Evolutionary conservation across 2,113 vertebrate genomes (phyloP).

Genomic region (Dryoscopus gambensis): DNA sequence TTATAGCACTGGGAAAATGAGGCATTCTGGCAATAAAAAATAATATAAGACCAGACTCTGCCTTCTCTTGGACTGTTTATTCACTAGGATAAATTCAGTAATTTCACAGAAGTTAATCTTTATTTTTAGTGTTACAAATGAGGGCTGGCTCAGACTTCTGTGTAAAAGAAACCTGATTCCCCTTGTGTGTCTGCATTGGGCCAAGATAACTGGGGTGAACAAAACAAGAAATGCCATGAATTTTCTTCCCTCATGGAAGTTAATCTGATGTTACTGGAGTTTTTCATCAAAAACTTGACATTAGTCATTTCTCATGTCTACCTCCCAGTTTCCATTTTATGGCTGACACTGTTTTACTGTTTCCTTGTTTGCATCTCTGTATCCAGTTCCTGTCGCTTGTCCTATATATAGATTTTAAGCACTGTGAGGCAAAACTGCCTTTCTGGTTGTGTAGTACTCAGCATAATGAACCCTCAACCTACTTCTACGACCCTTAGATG

Average conservation of each 20-base stretch:
- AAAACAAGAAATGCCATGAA: background rate
- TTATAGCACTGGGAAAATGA: background rate
- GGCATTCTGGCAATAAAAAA: slow-evolving; percentile 13
- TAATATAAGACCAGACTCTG: background rate
- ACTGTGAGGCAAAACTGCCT: background rate
- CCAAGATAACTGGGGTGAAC: background rate
- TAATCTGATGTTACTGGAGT: background rate
- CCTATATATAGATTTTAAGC: background rate
- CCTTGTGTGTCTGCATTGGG: background rate
- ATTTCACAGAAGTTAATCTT: slow-evolving; percentile 39
- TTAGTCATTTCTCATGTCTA: background rate
- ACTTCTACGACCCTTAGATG: background rate
- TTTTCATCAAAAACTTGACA: background rate
- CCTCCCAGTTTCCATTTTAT: background rate
- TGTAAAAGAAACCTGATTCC: background rate
- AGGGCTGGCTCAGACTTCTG: background rate
- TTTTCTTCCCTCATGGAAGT: background rate
- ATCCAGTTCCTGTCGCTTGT: background rate
- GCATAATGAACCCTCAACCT: background rate
- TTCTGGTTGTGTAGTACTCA: background rate
- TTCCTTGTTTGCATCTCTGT: background rate
- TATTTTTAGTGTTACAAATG: background rate
- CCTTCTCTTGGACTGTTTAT: slow-evolving; percentile 7
- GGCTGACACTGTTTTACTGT: background rate
- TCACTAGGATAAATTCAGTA: background rate